Base-by-base conservation (phyloP, 2,888 invertebrate genomes). In the Conchocele bisecta region DNA sequence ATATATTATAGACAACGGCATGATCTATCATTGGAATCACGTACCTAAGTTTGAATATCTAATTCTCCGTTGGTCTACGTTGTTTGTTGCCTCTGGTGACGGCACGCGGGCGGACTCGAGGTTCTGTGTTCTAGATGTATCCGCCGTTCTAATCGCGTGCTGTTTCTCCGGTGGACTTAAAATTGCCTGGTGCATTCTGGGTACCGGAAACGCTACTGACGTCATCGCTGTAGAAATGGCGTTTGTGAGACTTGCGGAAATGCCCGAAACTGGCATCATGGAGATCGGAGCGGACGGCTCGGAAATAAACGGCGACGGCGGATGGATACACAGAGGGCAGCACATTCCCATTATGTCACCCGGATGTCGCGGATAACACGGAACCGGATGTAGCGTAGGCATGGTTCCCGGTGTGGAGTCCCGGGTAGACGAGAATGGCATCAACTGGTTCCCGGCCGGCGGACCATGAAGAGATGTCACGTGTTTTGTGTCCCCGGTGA, bases 241-340 rank as follows among this genome's bases (percentile, higher is more conserved):
- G n/a, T n/a, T n/a, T n/a, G n/a, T n/a, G n/a, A n/a, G n/a, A n/a
- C n/a, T n/a, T n/a, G n/a, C 13, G 31, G 9, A 44, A 46, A 37
- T 48, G 35, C 35, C 46, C 50, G 44, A 15, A 41, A 56, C n/a
- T 37, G 28, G 56, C 33, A 54, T 24, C 0, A 54, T 22, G 9
- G 54, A 37, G 17, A 54, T n/a, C n/a, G 64, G 39, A 20, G 37
- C 29, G 3, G 20, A 17, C 7, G 41, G n/a, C 5, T 66, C 65
- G 6, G 64, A 48, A 24, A 48, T 48, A 7, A 48, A 29, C 13
- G 64, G 77, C 13, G 75, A 58, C 1, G 81, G 79, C 24, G 83
- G 78, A 41, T 83, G 83, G 37, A 87, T 72, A 53, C 89, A 89
- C 20, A 89, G 75, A 0, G 88, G 88, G 63, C 88, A 89, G 48